phyloP scores from a whole-genome alignment of 2,888 invertebrate species.

The Tanypteryx hageni region DNA sequence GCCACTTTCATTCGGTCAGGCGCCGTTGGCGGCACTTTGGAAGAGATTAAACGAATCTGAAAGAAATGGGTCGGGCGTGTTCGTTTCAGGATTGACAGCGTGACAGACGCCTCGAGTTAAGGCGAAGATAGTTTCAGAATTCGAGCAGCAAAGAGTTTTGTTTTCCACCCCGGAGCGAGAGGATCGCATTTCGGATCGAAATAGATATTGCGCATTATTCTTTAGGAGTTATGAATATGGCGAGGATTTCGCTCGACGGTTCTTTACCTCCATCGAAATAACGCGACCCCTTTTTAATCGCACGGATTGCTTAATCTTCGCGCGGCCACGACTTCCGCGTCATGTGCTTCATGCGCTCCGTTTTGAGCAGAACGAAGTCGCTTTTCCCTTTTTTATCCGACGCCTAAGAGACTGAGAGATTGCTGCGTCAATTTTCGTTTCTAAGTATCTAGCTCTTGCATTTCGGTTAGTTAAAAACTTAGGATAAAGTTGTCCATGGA shows the following conservation, averaged over 20 bases:
- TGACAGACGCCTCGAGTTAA: not conserved
- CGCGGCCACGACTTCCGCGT: slow-evolving; percentile 50
- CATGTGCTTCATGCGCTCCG: slow-evolving; percentile 46
- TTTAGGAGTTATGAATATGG: not conserved
- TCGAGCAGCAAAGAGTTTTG: not conserved
- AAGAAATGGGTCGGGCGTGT: not conserved
- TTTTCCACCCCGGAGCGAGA: not conserved
- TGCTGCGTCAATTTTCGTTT: not conserved
- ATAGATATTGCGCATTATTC: not conserved
- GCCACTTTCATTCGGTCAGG: not conserved
- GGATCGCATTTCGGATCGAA: not conserved
- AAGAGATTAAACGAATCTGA: slow-evolving; percentile 11
- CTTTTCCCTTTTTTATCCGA: slow-evolving; percentile 7
- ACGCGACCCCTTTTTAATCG: not conserved
- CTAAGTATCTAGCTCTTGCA: not conserved
- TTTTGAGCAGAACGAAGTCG: slow-evolving; percentile 36
- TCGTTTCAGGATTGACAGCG: not conserved
- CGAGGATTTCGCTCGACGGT: not conserved
- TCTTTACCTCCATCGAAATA: not conserved
- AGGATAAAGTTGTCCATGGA: not conserved
- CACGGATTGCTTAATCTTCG: slow-evolving; percentile 25
- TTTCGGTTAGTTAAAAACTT: not conserved
- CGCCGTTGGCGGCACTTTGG: not conserved
- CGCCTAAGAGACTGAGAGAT: not conserved
- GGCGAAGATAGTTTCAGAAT: not conserved